phyloP scores from a whole-genome alignment of 1,140 invertebrate genomes.

The Diabrotica undecimpunctata region DNA sequence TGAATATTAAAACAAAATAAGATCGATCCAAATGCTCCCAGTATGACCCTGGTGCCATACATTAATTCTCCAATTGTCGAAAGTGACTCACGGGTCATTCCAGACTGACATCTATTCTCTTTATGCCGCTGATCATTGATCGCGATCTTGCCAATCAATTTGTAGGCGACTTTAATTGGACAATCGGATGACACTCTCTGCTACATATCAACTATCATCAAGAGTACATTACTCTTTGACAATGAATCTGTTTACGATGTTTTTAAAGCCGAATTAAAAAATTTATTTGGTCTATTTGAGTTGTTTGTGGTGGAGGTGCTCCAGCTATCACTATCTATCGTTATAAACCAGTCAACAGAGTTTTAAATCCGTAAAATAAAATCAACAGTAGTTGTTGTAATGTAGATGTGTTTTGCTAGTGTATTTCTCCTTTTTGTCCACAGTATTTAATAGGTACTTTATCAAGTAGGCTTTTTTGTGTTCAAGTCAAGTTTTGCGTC shows the following conservation, averaged over 20 bases:
- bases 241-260: constrained; percentile 7
- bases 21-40: not conserved
- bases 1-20: too few species aligned
- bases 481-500: too few species aligned
- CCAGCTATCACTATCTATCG: too few species aligned
- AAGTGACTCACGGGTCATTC: constrained; percentile 4
- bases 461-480: too few species aligned
- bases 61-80: constrained; percentile 1
- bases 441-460: too few species aligned
- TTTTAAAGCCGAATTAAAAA: not conserved
- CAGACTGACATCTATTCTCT: not conserved
- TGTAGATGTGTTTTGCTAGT: too few species aligned
- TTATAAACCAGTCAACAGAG: too few species aligned
- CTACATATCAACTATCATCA: constrained; percentile 6
- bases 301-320: not conserved
- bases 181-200: not conserved
- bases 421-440: too few species aligned
- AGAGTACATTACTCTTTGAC: constrained; percentile 9
- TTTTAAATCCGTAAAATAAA: too few species aligned
- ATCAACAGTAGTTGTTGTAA: too few species aligned
- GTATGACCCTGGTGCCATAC: not conserved
- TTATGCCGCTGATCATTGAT: not conserved
- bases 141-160: constrained; percentile 8
- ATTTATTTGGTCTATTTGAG: not conserved
- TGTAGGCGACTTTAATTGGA: not conserved